A percentile compares a stretch with the other conserved stretches of the same genome.
These are phyloP conservation scores for Drosophila novamexicana DNA, from an alignment of 1,140 invertebrate genomes.

Conservation along the genomic window DNA sequence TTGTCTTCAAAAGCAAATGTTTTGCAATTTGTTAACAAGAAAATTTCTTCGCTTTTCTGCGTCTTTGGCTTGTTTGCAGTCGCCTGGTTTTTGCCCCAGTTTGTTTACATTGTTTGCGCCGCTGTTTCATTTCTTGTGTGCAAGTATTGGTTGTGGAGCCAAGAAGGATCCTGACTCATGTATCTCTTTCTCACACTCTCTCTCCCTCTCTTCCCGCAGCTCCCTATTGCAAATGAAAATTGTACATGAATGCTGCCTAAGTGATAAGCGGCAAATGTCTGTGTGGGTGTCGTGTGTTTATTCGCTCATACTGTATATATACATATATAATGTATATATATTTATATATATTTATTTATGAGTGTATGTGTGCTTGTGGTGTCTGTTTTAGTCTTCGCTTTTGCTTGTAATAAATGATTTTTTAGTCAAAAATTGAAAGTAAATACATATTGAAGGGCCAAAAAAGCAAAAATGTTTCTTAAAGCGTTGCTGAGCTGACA, in stretches of 20 bases:
- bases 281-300: constrained; percentile 28
- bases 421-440: constrained; percentile 76
- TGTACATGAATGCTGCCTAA: constrained; percentile 55
- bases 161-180: constrained; percentile 1
- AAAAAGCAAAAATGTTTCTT: constrained; percentile 2
- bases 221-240: constrained; percentile 55
- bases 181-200: not conserved
- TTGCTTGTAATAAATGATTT: constrained; percentile 68
- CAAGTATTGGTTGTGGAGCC: constrained; percentile 22
- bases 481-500: not conserved
- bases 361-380: constrained; percentile 11
- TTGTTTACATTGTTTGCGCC: constrained; percentile 56
- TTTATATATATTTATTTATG: not conserved
- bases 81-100: constrained; percentile 38
- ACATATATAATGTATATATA: not conserved
- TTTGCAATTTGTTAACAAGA: constrained; percentile 82
- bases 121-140: constrained; percentile 41
- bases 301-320: not conserved
- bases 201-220: not conserved
- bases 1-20: constrained; percentile 82
- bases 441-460: constrained; percentile 70
- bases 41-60: constrained; percentile 72
- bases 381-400: constrained; percentile 32
- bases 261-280: constrained; percentile 57
- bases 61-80: constrained; percentile 41